Percentiles rank a stretch among this genome's conserved stretches.
Evolutionary conservation across 1,140 invertebrate genomes (phyloP).

Genomic region (Anoplophora glabripennis): DNA sequence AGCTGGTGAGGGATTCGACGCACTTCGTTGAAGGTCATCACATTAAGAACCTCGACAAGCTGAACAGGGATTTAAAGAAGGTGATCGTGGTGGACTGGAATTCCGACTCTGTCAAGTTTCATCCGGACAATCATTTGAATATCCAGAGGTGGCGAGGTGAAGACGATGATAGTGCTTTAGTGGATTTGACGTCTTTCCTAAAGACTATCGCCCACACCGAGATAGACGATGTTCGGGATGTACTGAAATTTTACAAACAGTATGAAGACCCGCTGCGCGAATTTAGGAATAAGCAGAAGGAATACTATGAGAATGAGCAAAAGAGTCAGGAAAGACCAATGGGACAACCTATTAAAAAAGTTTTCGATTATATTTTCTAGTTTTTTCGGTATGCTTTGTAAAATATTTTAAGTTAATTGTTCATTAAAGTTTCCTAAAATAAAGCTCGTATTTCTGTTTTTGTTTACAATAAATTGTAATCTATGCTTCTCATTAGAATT

Average conservation of each 20-base stretch:
- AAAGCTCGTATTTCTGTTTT: too few relatives aligned
- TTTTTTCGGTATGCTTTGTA: background rate
- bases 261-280: slow-evolving; percentile 91
- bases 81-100: slow-evolving; percentile 98
- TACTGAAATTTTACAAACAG: slow-evolving; percentile 87
- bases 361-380: slow-evolving; percentile 12
- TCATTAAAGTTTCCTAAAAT: too few relatives aligned
- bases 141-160: slow-evolving; percentile 91
- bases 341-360: slow-evolving; percentile 20
- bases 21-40: slow-evolving; percentile 93
- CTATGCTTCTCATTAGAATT: too few relatives aligned
- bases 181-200: slow-evolving; percentile 89
- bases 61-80: slow-evolving; percentile 93
- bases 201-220: slow-evolving; percentile 85
- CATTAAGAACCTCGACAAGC: slow-evolving; percentile 90
- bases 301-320: slow-evolving; percentile 35
- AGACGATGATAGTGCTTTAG: slow-evolving; percentile 82
- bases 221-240: slow-evolving; percentile 90
- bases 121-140: slow-evolving; percentile 84
- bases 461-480: too few relatives aligned
- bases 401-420: too few relatives aligned
- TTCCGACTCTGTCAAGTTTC: slow-evolving; percentile 77
- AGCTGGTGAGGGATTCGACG: slow-evolving; percentile 93
- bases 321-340: slow-evolving; percentile 12
- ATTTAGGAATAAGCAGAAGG: slow-evolving; percentile 85